Base-by-base conservation (phyloP, 2,113 vertebrate species). In the Pseudopodoces humilis region DNA sequence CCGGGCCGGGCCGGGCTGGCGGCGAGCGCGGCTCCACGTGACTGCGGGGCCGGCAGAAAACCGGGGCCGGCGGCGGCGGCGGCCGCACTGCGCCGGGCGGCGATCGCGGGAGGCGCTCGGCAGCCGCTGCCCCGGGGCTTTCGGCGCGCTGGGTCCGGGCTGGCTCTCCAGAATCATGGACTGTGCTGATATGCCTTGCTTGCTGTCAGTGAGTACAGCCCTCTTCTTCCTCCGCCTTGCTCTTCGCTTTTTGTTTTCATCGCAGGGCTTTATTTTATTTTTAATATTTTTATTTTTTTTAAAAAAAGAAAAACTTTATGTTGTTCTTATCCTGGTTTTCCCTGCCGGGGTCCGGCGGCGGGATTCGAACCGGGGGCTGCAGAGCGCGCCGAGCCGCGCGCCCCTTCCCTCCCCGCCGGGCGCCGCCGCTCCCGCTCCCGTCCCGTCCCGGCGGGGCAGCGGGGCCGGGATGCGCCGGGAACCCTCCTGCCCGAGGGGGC, bases 151-250 rank as follows among this genome's bases (percentile, higher is more conserved):
- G 82, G n/a, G 77, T 77, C 98, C 98, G 98, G 96, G 97, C 98
- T 97, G 98, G 98, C 98, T 98, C 98, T 98, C 99, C 98, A 99
- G 98, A 99, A 99, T 98, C 99, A 99, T 99, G 99, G 99, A 99
- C 99, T 99, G 99, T 99, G 99, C 99, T 98, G 98, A 98, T 98
- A 98, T 99, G 99, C 98, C 99, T 98, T 99, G 98, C 98, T 99
- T 98, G 98, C 98, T 99, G 98, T 99, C 99, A 99, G 99, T 99
- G 98, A 99, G 98, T 98, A 98, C 97, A 96, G 96, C 96, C 95
- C 97, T 95, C 97, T 96, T 96, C 85, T 90, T 94, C 77, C 75
- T 79, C 71, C 52, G 30, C 63, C 63, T 64, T 15, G 46, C 64
- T 80, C 37, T 15, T 24, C 25, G 28, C 41, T 50, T 52, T 68